phyloP scores from a whole-genome alignment of 2,797 vertebrate species.

The Spondyliosoma cantharus region DNA sequence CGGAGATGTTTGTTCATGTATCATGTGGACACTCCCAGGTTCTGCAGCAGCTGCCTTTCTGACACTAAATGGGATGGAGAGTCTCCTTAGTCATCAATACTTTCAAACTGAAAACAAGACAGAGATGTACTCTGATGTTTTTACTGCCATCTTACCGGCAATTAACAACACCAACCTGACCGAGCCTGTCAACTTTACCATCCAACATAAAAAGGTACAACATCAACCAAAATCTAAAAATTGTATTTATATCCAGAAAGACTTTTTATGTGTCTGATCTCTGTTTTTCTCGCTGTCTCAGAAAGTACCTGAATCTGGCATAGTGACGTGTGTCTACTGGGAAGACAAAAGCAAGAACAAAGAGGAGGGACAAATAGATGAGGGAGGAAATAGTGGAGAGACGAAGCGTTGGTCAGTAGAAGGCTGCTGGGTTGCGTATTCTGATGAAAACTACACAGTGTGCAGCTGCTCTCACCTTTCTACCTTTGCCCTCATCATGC shows the following conservation, averaged over 20 bases:
- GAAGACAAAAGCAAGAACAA: conserved; percentile 29
- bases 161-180: conserved; percentile 63
- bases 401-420: conserved; percentile 71
- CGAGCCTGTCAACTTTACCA: conserved; percentile 78
- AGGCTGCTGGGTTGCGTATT: conserved; percentile 67
- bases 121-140: conserved; percentile 75
- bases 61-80: conserved; percentile 71
- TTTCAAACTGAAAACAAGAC: conserved; percentile 68
- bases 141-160: conserved; percentile 67
- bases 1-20: not conserved
- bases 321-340: conserved; percentile 81
- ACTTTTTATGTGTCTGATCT: not conserved
- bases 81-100: conserved; percentile 70
- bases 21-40: conserved; percentile 46
- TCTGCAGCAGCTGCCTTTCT: conserved; percentile 72
- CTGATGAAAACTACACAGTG: conserved; percentile 73
- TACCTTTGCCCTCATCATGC: conserved; percentile 82
- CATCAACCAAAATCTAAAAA: not conserved
- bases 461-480: conserved; percentile 83
- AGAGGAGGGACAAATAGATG: not conserved
- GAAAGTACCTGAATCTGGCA: conserved; percentile 47
- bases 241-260: not conserved
- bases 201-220: conserved; percentile 71
- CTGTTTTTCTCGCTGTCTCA: conserved; percentile 24
- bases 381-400: not conserved